Conservation (phyloP, 2,113 vertebrate genomes). For the Gnathonemus echidnorhynchus region DNA sequence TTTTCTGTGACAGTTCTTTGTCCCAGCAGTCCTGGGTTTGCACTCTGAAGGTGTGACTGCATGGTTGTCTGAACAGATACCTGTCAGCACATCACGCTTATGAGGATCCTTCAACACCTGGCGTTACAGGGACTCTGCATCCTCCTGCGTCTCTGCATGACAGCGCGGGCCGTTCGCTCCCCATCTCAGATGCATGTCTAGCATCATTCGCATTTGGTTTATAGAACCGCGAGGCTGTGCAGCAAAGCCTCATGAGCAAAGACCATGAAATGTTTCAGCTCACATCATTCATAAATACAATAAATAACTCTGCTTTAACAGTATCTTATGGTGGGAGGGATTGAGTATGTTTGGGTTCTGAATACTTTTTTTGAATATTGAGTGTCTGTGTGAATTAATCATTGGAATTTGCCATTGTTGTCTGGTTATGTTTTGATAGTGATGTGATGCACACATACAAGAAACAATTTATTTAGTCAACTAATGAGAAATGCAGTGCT, state of each 20-base stretch:
- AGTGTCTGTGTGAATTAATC: not conserved
- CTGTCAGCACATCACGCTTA: not conserved
- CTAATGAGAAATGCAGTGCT: not conserved
- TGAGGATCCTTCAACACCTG: not conserved
- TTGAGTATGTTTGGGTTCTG: not conserved
- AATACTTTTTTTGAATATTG: not conserved
- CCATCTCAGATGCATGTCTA: not conserved
- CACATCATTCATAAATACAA: not conserved
- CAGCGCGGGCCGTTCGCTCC: not conserved
- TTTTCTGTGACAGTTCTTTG: not conserved
- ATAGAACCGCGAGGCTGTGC: not conserved
- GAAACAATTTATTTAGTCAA: not conserved
- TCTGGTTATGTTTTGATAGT: not conserved
- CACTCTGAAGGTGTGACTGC: not conserved
- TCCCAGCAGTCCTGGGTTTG: not conserved
- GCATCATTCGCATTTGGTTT: not conserved
- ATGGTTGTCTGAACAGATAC: conserved; percentile 2
- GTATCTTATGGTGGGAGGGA: not conserved
- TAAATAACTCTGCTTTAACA: not conserved
- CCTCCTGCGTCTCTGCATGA: not conserved
- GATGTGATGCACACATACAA: not conserved
- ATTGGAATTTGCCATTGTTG: not conserved
- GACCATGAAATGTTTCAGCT: not conserved
- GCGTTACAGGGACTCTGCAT: not conserved
- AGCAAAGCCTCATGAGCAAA: not conserved